These are phyloP conservation scores for Chaetops frenatus DNA, from an alignment of 2,113 vertebrate genomes.

Conservation along the genomic window DNA sequence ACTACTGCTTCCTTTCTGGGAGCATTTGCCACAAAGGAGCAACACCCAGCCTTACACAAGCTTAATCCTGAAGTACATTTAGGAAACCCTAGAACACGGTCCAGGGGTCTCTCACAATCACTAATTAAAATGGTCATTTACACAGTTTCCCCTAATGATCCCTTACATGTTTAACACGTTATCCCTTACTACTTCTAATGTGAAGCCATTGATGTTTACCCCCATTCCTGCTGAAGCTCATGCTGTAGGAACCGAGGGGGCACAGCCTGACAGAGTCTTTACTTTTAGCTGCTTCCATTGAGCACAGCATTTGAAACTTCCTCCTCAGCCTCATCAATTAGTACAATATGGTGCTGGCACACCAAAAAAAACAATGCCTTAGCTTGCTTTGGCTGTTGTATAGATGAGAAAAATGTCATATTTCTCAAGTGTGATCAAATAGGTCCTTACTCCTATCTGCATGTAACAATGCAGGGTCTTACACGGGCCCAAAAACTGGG, in stretches of 20 bases:
- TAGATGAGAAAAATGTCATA: not conserved
- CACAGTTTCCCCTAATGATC: not conserved
- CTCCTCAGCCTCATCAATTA: not conserved
- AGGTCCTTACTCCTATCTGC: not conserved
- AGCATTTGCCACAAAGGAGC: not conserved
- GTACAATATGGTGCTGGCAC: not conserved
- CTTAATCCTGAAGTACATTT: not conserved
- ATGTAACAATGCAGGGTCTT: not conserved
- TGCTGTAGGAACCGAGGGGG: rapidly evolving
- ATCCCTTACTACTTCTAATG: not conserved
- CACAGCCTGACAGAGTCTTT: not conserved
- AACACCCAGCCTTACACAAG: not conserved
- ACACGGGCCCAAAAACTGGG: not conserved
- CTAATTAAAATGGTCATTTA: not conserved
- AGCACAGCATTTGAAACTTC: not conserved
- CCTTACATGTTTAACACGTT: not conserved
- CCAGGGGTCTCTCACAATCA: not conserved
- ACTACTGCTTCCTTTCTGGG: not conserved
- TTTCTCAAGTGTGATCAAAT: not conserved
- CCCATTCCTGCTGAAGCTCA: not conserved
- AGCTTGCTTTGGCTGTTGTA: not conserved
- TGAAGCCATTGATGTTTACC: not conserved
- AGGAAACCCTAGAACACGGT: not conserved
- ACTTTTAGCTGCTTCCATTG: not conserved
- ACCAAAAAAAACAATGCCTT: not conserved